phyloP scores from a whole-genome alignment of 1,140 invertebrate genomes.

The Aphidius ervi region DNA sequence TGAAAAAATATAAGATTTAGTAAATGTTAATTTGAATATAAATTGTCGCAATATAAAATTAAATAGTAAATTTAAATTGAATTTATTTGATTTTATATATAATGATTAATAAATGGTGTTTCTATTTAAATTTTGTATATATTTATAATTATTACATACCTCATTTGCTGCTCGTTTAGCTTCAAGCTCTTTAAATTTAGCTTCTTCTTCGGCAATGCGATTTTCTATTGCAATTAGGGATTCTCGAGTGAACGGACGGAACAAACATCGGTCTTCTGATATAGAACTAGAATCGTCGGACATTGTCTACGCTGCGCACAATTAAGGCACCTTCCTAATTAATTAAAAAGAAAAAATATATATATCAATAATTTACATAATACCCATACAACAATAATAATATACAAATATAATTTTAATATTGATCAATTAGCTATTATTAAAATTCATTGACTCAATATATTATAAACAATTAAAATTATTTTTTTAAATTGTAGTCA shows the following conservation, averaged over 20 bases:
- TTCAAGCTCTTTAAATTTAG: constrained; percentile 92
- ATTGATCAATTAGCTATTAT: too few species aligned
- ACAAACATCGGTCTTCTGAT: constrained; percentile 90
- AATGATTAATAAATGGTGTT: neutral
- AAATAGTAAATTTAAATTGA: too few species aligned
- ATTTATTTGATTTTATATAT: neutral
- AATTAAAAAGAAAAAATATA: constrained; percentile 4
- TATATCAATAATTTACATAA: too few species aligned
- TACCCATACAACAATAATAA: too few species aligned
- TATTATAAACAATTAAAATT: too few species aligned
- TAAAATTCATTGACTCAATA: too few species aligned
- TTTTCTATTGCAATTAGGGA: constrained; percentile 89
- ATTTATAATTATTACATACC: constrained; percentile 56
- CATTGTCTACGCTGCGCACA: constrained; percentile 62
- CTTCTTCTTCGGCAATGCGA: constrained; percentile 90
- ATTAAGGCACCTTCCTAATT: constrained; percentile 51
- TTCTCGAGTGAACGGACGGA: constrained; percentile 96
- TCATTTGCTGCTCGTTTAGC: constrained; percentile 92
- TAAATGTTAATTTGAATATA: too few species aligned
- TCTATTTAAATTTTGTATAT: neutral
- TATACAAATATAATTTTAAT: too few species aligned
- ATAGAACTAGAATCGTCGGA: constrained; percentile 84
- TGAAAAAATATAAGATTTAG: too few species aligned
- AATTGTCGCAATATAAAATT: too few species aligned
- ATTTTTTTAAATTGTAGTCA: too few species aligned